Percentiles rank a stretch among this genome's conserved stretches.
phyloP scores from a whole-genome alignment of 1,140 invertebrate genomes.

The Calephelis virginiensis region DNA sequence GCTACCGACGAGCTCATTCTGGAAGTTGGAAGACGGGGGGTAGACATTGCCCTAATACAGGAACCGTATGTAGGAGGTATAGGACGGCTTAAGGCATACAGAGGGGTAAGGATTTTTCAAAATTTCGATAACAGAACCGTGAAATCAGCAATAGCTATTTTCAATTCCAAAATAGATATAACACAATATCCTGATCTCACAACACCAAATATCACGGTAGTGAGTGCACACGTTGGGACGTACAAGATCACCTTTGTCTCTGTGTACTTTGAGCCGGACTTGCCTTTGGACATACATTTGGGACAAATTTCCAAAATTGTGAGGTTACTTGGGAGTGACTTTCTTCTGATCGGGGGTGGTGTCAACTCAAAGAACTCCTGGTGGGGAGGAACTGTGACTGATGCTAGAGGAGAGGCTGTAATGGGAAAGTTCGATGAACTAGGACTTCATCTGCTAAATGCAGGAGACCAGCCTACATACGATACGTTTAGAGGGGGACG shows the following conservation, averaged over 20 bases:
- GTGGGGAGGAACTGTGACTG: background rate
- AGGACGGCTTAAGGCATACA: background rate
- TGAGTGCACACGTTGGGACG: too few species aligned
- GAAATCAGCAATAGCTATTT: background rate
- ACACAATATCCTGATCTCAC: too few species aligned
- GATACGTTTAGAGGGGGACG: background rate
- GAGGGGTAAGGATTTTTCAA: background rate
- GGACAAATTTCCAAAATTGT: background rate
- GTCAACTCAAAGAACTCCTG: background rate
- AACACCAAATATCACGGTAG: too few species aligned
- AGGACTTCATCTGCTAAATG: background rate
- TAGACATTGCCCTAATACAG: slow-evolving; percentile 6
- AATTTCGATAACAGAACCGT: background rate
- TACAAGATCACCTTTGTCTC: slow-evolving; percentile 4
- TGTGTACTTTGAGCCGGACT: background rate
- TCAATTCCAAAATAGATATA: background rate
- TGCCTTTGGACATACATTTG: background rate
- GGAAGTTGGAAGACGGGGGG: background rate
- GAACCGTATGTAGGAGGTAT: slow-evolving; percentile 9
- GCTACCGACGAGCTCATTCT: too few species aligned
- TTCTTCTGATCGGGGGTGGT: background rate
- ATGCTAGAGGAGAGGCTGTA: background rate
- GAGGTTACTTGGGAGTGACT: background rate
- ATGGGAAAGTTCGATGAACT: background rate
- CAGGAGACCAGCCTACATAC: background rate